Percentiles rank a stretch among this genome's conserved stretches.
Evolutionary conservation across 2,888 invertebrate genomes (phyloP).

Genomic region (Lordiphosa fenestrarum): DNA sequence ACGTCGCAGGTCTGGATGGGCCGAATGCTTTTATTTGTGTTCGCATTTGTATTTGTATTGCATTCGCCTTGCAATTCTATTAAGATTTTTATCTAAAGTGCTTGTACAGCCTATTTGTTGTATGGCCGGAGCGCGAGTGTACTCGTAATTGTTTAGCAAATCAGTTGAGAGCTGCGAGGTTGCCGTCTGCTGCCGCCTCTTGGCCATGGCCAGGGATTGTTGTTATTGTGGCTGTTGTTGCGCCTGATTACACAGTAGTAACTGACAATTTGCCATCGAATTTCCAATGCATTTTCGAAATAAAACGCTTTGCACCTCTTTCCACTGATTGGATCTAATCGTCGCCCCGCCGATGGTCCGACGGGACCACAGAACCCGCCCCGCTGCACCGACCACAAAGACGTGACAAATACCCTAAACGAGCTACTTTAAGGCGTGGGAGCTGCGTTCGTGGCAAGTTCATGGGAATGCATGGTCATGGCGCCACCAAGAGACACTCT

Average conservation of each 20-base stretch:
- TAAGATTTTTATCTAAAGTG: conserved; percentile 76
- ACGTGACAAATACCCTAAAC: conserved; percentile 73
- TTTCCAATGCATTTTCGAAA: conserved; percentile 12
- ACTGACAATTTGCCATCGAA: conserved; percentile 62
- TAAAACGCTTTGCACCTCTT: background rate
- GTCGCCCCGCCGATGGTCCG: too few relatives aligned
- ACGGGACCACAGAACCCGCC: conserved; percentile 5
- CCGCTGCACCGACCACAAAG: conserved; percentile 42
- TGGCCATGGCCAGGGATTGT: conserved; percentile 27
- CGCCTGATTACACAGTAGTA: conserved; percentile 68
- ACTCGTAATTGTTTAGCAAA: conserved; percentile 73
- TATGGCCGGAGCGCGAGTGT: conserved; percentile 33
- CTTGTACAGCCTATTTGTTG: conserved; percentile 70
- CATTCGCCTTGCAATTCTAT: conserved; percentile 75
- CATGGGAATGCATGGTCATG: conserved; percentile 52
- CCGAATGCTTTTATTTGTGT: conserved; percentile 21
- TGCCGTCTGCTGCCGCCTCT: conserved; percentile 11
- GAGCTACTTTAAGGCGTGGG: conserved; percentile 69
- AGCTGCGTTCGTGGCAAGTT: conserved; percentile 53
- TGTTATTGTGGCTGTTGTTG: conserved; percentile 38
- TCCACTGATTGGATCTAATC: too few relatives aligned
- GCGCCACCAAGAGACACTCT: conserved; percentile 45
- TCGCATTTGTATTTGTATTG: conserved; percentile 36
- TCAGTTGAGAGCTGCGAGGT: conserved; percentile 56
- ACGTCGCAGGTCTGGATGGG: conserved; percentile 38